These are phyloP conservation scores for Anser cygnoides DNA, from an alignment of 2,113 vertebrate species.

Conservation along the genomic window DNA sequence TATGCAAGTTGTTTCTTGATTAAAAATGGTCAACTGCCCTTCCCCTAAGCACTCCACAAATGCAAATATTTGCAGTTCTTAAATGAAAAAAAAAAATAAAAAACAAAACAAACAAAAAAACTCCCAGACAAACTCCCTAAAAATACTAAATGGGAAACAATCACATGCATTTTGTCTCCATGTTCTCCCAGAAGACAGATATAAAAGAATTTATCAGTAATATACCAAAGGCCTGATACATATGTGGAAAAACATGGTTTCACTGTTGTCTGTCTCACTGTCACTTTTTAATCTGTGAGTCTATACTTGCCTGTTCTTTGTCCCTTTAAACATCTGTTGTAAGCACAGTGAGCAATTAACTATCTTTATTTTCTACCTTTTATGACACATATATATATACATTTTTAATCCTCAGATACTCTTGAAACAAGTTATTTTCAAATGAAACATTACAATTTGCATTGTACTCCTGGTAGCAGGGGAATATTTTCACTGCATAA, in stretches of 20 bases:
- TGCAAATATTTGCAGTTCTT: background rate
- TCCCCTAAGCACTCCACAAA: constrained; percentile 18
- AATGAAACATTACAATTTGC: background rate
- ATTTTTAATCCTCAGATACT: background rate
- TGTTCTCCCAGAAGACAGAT: background rate
- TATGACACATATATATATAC: background rate
- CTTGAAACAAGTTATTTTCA: background rate
- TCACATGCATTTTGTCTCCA: background rate
- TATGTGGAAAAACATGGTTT: background rate
- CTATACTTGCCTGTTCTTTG: background rate
- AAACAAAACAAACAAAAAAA: background rate
- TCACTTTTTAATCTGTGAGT: background rate
- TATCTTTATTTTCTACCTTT: background rate
- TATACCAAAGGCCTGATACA: background rate
- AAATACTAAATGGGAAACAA: background rate
- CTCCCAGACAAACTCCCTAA: background rate
- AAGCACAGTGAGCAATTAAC: background rate
- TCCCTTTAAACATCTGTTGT: background rate
- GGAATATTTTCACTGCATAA: background rate
- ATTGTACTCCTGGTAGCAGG: background rate
- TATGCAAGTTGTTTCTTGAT: constrained; percentile 38
- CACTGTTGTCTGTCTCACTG: background rate
- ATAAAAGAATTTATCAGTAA: background rate
- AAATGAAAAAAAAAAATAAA: background rate
- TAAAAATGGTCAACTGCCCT: constrained; percentile 36